Conservation (phyloP, 1,140 invertebrate genomes). For the Nixonia krombeini region DNA sequence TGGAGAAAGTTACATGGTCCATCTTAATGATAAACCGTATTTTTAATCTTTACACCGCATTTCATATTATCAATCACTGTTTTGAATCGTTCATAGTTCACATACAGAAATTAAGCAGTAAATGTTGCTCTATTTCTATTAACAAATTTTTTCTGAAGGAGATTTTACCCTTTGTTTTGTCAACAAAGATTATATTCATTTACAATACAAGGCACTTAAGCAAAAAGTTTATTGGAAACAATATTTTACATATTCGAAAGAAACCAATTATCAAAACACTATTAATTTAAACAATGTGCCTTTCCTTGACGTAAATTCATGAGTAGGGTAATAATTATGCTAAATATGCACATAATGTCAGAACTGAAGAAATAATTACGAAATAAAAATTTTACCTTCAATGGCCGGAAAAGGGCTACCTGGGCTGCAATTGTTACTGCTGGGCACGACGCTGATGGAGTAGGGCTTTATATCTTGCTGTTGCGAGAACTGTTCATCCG, state of each 20-base stretch:
- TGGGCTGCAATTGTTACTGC: conserved; percentile 61
- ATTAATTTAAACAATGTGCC: too few species aligned
- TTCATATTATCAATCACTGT: conserved; percentile 10
- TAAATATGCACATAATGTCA: not conserved
- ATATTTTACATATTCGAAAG: too few species aligned
- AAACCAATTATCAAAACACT: too few species aligned
- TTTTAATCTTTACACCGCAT: conserved; percentile 27
- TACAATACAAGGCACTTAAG: too few species aligned
- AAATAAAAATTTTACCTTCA: conserved; percentile 59
- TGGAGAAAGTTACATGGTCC: conserved; percentile 30
- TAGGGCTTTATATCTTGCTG: conserved; percentile 65
- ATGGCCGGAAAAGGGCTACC: conserved; percentile 67
- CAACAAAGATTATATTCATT: too few species aligned
- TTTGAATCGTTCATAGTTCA: not conserved
- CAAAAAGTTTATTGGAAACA: too few species aligned
- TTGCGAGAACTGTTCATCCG: conserved; percentile 65
- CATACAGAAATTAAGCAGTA: too few species aligned
- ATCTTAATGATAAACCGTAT: conserved; percentile 21
- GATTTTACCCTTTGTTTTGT: too few species aligned
- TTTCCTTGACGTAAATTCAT: too few species aligned
- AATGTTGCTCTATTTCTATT: too few species aligned
- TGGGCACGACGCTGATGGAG: conserved; percentile 68
- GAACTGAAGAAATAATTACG: not conserved
- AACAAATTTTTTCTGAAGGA: too few species aligned
- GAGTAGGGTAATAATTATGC: too few species aligned